Evolutionary conservation across 2,113 vertebrate species (phyloP).

Genomic region (Saguinus midas): DNA sequence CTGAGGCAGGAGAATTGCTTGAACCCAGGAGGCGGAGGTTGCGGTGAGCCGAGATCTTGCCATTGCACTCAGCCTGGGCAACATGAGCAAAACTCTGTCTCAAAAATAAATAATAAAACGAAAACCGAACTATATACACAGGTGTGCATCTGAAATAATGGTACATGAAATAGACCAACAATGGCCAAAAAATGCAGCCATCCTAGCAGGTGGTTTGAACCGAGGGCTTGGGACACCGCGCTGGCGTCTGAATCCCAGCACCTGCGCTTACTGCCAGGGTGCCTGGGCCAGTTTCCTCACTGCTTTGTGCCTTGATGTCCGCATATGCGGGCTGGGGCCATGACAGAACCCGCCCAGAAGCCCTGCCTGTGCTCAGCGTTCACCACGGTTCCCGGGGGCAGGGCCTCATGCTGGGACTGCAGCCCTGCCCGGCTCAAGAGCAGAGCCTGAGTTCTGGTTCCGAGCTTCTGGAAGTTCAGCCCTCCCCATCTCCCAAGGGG

Average conservation of each 20-base stretch:
- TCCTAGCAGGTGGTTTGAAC: background rate
- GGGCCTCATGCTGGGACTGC: background rate
- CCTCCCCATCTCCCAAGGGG: accelerated
- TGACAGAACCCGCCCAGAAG: background rate
- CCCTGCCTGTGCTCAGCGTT: too few relatives aligned
- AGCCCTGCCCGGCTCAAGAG: background rate
- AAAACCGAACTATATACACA: too few relatives aligned
- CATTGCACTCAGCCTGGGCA: too few relatives aligned
- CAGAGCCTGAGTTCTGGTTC: background rate
- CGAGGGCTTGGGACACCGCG: accelerated
- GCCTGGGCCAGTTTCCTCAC: background rate
- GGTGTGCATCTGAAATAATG: background rate
- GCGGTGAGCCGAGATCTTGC: too few relatives aligned
- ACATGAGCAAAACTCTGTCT: too few relatives aligned
- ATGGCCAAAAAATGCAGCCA: background rate
- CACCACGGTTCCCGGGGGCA: background rate
- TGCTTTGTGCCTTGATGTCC: background rate
- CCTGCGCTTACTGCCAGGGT: background rate
- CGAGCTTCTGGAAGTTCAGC: background rate
- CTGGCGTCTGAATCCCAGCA: background rate
- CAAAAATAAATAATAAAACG: too few relatives aligned
- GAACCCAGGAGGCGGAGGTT: too few relatives aligned
- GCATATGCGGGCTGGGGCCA: background rate
- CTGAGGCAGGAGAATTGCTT: too few relatives aligned
- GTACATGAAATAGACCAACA: background rate